phyloP scores from a whole-genome alignment of 2,113 vertebrate genomes.

The Pogonocichla stellata region DNA sequence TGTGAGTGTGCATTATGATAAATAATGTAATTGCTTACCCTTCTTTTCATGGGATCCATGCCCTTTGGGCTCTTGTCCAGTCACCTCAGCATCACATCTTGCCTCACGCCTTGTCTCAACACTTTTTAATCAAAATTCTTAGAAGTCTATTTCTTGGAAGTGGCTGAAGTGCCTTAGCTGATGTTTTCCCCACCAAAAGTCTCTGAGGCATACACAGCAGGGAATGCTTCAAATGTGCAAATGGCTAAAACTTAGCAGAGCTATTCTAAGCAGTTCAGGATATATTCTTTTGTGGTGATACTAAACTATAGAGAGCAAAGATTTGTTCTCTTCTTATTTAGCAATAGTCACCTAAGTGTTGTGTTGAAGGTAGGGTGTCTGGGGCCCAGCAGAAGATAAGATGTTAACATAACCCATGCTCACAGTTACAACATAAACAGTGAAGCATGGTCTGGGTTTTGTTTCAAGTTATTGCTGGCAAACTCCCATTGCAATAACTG shows the following conservation, averaged over 20 bases:
- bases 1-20: background rate
- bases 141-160: conserved; percentile 42
- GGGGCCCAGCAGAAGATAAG: background rate
- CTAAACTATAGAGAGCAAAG: background rate
- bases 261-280: background rate
- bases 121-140: conserved; percentile 39
- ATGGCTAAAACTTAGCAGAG: background rate
- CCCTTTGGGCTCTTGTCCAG: background rate
- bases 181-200: background rate
- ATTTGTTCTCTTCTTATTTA: background rate
- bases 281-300: background rate
- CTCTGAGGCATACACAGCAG: background rate
- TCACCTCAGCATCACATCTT: background rate
- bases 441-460: background rate
- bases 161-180: background rate
- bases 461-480: conserved; percentile 23
- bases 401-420: background rate
- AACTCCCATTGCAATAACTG: background rate
- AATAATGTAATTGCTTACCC: background rate
- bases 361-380: background rate
- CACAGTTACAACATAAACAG: conserved; percentile 10
- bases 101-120: background rate
- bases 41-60: background rate
- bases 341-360: background rate
- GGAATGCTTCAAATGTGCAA: background rate